Percentiles rank a stretch among this genome's conserved stretches.
These are phyloP conservation scores for Rhabdomys pumilio DNA, from an alignment of 2,797 vertebrate genomes.

Conservation along the genomic window DNA sequence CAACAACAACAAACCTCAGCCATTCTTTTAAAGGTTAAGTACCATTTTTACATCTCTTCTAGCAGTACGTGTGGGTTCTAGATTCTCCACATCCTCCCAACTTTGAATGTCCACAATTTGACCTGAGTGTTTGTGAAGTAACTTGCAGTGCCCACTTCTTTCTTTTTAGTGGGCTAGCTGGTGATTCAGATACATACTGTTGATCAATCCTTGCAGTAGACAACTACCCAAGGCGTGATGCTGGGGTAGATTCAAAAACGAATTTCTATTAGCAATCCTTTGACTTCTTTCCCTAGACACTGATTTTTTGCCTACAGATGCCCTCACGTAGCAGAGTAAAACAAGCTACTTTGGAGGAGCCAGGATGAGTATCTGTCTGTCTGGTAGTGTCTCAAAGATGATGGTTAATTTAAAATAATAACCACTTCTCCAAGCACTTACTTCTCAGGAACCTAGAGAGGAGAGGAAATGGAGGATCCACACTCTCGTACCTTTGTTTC, in stretches of 20 bases:
- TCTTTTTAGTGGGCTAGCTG: background rate
- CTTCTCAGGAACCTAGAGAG: background rate
- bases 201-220: slow-evolving; percentile 41
- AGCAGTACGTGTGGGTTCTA: background rate
- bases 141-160: background rate
- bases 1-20: background rate
- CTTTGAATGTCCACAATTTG: background rate
- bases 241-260: slow-evolving; percentile 16
- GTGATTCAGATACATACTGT: background rate
- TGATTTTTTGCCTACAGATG: background rate
- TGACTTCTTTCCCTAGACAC: background rate
- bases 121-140: background rate
- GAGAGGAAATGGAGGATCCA: background rate
- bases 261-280: slow-evolving; percentile 13
- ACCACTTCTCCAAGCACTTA: background rate
- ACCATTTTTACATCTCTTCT: background rate
- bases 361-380: background rate
- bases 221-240: background rate
- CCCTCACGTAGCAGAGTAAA: background rate
- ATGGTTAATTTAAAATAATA: background rate
- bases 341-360: background rate
- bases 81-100: background rate
- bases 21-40: background rate
- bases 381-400: slow-evolving; percentile 7
- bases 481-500: background rate